Evolutionary conservation across 2,888 invertebrate genomes (phyloP).

Genomic region (Chloromyia formosa): DNA sequence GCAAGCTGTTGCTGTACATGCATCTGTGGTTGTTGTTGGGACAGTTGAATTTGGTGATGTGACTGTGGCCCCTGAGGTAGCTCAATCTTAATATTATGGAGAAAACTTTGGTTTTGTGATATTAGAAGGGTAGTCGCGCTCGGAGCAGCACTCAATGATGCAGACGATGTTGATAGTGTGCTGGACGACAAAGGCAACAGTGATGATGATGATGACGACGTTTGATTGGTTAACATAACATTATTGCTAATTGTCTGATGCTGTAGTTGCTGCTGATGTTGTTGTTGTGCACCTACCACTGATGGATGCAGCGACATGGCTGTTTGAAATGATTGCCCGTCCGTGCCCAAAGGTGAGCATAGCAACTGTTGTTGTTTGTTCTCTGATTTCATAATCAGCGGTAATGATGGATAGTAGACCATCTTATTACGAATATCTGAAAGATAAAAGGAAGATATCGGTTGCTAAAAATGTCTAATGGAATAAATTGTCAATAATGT

Average conservation of each 20-base stretch:
- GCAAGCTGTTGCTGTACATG: not conserved
- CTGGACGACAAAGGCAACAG: slow-evolving; percentile 8
- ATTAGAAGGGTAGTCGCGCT: slow-evolving; percentile 28
- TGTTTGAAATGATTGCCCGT: slow-evolving; percentile 52
- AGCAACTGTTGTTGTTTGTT: slow-evolving; percentile 57
- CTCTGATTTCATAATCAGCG: slow-evolving; percentile 63
- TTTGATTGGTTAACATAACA: slow-evolving; percentile 21
- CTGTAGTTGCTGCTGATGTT: no score
- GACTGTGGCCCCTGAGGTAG: slow-evolving; percentile 47
- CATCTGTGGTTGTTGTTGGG: slow-evolving; percentile 5
- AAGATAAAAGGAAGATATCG: slow-evolving; percentile 46
- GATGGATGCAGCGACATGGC: slow-evolving; percentile 48
- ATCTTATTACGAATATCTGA: slow-evolving; percentile 59
- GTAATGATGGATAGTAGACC: slow-evolving; percentile 63
- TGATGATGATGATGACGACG: slow-evolving; percentile 25
- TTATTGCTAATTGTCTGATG: slow-evolving; percentile 43
- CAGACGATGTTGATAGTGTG: not conserved
- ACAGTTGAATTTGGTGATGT: slow-evolving; percentile 49
- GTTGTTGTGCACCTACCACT: slow-evolving; percentile 55
- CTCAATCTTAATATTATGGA: slow-evolving; percentile 49
- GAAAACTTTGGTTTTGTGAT: slow-evolving; percentile 47
- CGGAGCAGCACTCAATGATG: not conserved
- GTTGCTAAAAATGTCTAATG: no score
- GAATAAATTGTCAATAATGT: no score
- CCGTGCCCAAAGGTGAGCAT: slow-evolving; percentile 55